Evolutionary conservation across 2,797 vertebrate genomes (phyloP), one percentile per base, ranked within the genome.

Genomic region (Neostethus bicornis): DNA sequence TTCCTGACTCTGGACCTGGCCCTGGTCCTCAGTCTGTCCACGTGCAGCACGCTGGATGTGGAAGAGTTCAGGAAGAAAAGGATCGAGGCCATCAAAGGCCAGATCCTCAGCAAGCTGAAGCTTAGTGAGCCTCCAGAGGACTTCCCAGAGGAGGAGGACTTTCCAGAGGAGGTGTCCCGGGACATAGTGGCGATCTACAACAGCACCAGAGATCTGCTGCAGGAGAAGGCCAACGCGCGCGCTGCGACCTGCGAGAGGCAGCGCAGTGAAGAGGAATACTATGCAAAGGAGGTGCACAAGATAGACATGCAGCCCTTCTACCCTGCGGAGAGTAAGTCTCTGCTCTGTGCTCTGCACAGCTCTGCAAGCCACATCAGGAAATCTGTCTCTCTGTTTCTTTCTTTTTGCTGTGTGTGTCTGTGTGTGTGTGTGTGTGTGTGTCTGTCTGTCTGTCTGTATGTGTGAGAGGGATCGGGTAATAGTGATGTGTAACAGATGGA

Each of bases 171-270:
- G 61, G 96, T 96, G 39, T 94, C 96, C 69, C 92, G 89, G 85
- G 96, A 98, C 89, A 95, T 98, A 69, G 92, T 98, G 32, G 94
- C 96, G 70, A 96, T 98, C 85, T 98, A 98, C 87, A 98, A 97
- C 91, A 97, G 96, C 88, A 98, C 96, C 17, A 86, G 96, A 71
- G 96, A 98, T 92, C 93, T 98, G 83, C 87, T 98, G 79, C 95
- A 94, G 81, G 95, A 98, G 89, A 97, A 97, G 77, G 96, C 95
- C 53, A 96, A 96, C 91, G 93, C 95, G 61, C 90, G 96, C 58
- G 96, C 95, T 1, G 94, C 87, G 59, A 94, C 94, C 76, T 98
- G 96, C 66, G 96, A 98, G 74, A 90, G 94, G 29, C 96, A 98
- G 89, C 88, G 94, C 28, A 96, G 94, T 75, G 96, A 98, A 46